Percentiles rank a stretch among this genome's conserved stretches.
Evolutionary conservation across 2,888 invertebrate genomes (phyloP).

Genomic region (Sympetrum striolatum): DNA sequence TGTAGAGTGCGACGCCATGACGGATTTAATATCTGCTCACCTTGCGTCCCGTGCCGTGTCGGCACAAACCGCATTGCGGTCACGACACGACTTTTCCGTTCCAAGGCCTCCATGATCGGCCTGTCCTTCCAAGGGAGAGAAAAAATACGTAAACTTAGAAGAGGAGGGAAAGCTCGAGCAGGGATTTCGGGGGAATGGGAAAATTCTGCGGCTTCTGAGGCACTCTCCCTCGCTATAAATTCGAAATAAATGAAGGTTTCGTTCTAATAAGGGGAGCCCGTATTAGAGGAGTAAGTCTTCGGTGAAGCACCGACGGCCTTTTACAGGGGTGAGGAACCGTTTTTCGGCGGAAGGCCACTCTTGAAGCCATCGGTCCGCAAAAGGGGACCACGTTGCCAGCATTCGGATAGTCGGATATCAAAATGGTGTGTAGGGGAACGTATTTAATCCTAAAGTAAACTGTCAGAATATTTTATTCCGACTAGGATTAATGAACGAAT

Average conservation of each 20-base stretch:
- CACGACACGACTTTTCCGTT: slow-evolving; percentile 17
- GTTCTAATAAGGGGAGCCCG: neutral
- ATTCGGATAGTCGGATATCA: too few relatives aligned
- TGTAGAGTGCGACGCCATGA: neutral
- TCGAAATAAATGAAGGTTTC: neutral
- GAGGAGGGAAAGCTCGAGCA: neutral
- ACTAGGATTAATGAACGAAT: too few relatives aligned
- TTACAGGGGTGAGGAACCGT: too few relatives aligned
- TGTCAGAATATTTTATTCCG: too few relatives aligned
- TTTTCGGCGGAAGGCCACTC: too few relatives aligned
- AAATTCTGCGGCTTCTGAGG: neutral
- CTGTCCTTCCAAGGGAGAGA: neutral
- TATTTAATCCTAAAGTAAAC: too few relatives aligned
- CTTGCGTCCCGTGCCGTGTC: neutral
- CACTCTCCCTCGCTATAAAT: neutral
- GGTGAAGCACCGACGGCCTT: too few relatives aligned
- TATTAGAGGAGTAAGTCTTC: too few relatives aligned
- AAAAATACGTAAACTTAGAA: too few relatives aligned
- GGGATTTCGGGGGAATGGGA: neutral
- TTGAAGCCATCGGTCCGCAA: too few relatives aligned
- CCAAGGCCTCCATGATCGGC: slow-evolving; percentile 2
- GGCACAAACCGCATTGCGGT: slow-evolving; percentile 37
- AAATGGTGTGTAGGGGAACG: too few relatives aligned
- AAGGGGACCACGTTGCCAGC: too few relatives aligned
- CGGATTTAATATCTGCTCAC: neutral